Evolutionary conservation across 2,113 vertebrate species (phyloP).

Genomic region (Carlito syrichta): DNA sequence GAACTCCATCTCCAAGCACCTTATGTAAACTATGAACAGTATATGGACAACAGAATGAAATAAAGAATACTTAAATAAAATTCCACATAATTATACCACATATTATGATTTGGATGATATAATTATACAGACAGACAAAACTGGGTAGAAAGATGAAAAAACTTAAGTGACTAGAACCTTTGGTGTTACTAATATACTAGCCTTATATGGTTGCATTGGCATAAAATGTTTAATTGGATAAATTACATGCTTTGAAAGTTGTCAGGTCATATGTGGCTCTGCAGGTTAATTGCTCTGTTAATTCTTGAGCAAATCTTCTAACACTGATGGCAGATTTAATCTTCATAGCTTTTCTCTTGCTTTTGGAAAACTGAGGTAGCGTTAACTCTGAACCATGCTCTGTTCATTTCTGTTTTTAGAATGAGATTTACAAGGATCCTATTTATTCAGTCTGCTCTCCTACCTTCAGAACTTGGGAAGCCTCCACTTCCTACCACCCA

Average conservation of each 20-base stretch:
- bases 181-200: conserved; percentile 51
- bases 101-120: background rate
- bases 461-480: background rate
- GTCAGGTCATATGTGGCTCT: conserved; percentile 44
- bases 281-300: conserved; percentile 73
- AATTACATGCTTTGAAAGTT: conserved; percentile 68
- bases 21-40: background rate
- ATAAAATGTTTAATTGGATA: conserved; percentile 53
- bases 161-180: background rate
- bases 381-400: background rate
- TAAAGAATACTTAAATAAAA: background rate
- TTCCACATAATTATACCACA: background rate
- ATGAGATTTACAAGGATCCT: background rate
- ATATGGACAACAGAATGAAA: background rate
- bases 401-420: background rate
- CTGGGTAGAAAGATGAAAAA: conserved; percentile 33
- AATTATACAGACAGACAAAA: conserved; percentile 30
- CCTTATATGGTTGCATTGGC: conserved; percentile 24
- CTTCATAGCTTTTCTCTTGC: background rate
- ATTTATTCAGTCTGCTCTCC: background rate
- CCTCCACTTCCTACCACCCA: background rate
- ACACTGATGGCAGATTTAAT: background rate
- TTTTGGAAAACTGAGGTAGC: background rate
- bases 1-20: background rate
- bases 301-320: background rate